Conservation (phyloP, 2,888 invertebrate species). For the Lomographa bimaculata region DNA sequence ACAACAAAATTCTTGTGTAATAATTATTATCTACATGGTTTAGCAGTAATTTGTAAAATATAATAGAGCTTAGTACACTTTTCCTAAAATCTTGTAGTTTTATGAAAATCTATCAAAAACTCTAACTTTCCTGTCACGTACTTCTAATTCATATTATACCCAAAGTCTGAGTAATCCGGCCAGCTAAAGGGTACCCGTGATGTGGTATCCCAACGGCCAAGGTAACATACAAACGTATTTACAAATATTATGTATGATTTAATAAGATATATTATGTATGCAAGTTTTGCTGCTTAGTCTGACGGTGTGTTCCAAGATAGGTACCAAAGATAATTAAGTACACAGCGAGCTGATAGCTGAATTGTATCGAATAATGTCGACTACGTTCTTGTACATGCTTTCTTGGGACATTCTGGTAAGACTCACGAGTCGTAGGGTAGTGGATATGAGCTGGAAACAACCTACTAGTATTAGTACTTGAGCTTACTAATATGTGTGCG, state of each 20-base stretch:
- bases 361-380: no score
- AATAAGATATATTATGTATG: slow-evolving; percentile 24
- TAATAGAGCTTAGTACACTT: no score
- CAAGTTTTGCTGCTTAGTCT: slow-evolving; percentile 20
- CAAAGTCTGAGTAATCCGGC: slow-evolving; percentile 43
- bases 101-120: slow-evolving; percentile 28
- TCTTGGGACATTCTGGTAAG: slow-evolving; percentile 25
- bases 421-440: slow-evolving; percentile 21
- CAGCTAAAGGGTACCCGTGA: slow-evolving; percentile 70
- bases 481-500: slow-evolving; percentile 30
- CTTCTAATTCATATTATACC: slow-evolving; percentile 32
- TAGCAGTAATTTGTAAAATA: no score
- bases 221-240: slow-evolving; percentile 57
- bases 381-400: no score
- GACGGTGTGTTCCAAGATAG: slow-evolving; percentile 31
- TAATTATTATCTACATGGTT: slow-evolving; percentile 3
- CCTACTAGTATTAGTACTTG: slow-evolving; percentile 14
- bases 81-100: slow-evolving; percentile 47
- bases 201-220: slow-evolving; percentile 73
- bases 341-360: no score
- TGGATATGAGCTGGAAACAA: slow-evolving; percentile 15
- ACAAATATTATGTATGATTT: slow-evolving; percentile 33
- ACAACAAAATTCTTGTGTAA: no score
- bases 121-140: slow-evolving; percentile 36
- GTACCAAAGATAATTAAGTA: no score